Evolutionary conservation across 2,797 vertebrate species (phyloP).

Genomic region (Diceros bicornis): DNA sequence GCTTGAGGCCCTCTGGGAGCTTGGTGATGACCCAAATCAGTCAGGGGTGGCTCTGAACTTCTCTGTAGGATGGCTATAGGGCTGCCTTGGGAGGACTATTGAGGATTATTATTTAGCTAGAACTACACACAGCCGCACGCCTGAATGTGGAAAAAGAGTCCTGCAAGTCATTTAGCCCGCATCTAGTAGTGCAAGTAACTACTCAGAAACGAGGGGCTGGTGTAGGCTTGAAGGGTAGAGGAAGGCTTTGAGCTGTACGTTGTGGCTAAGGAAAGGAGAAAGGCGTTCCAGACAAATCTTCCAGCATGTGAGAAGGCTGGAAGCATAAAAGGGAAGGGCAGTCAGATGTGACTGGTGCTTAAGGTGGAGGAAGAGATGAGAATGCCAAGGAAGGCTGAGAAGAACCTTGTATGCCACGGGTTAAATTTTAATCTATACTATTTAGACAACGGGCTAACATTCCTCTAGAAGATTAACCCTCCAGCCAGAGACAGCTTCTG

Average conservation of each 20-base stretch:
- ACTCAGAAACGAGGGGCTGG: fast-evolving
- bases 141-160: neutral
- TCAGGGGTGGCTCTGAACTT: neutral
- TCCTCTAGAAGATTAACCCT: neutral
- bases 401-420: neutral
- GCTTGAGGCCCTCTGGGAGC: slow-evolving; percentile 8
- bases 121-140: neutral
- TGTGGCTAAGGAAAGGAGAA: neutral
- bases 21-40: neutral
- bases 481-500: neutral
- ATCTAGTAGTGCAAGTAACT: neutral
- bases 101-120: neutral
- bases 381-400: neutral
- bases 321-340: neutral
- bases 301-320: neutral
- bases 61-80: neutral
- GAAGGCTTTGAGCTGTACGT: neutral
- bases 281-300: neutral
- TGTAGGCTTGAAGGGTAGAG: neutral
- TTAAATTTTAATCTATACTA: neutral
- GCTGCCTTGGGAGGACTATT: neutral
- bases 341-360: neutral
- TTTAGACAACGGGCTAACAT: neutral
- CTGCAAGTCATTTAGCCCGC: neutral
- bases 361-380: neutral